Evolutionary conservation across 2,888 invertebrate species (phyloP), one percentile per base, ranked within the genome.

Genomic region (Scotopteryx bipunctaria): DNA sequence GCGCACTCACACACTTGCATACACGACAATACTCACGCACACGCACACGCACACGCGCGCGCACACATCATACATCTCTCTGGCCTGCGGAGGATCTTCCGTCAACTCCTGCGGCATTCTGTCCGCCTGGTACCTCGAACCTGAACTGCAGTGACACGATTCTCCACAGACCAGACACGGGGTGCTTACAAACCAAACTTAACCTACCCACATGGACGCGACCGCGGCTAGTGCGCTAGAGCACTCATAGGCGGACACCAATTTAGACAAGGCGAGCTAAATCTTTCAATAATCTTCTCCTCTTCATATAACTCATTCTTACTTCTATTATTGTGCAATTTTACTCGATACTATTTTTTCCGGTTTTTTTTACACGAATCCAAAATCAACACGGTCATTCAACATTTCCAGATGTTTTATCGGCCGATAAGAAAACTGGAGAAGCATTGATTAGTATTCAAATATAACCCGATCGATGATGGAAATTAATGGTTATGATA

Each of bases 101-200:
- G 33, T 21, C 46, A 46, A 16, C 44, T 40, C 17, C 11, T 16
- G n/a, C n/a, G 8, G 3, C 3, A 2, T 16, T 13, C 17, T 42
- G 35, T 4, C 4, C 16, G 21, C 23, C 36, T 36, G 36, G 36
- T 37, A 23, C n/a, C 13, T 2, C 4, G 5, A 6, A 3, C 3
- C 17, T 32, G 13, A 1, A 15, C 14, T 15, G n/a, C n/a, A n/a
- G n/a, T n/a, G n/a, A n/a, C n/a, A n/a, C n/a, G n/a, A 37, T 37
- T 42, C 31, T 40, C 47, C 33, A 37, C 36, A 51, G 41, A 14
- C 31, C 57, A 33, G 27, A 74, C 83, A 80, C 84, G 69, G 83
- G 85, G 84, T 84, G 86, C 82, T 83, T 81, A 85, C 86, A 68
- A 72, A 73, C 79, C 81, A 73, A 71, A 75, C 80, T 79, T 77